Evolutionary conservation across 2,888 invertebrate genomes (phyloP).

Genomic region (Quadroppia sp.): DNA sequence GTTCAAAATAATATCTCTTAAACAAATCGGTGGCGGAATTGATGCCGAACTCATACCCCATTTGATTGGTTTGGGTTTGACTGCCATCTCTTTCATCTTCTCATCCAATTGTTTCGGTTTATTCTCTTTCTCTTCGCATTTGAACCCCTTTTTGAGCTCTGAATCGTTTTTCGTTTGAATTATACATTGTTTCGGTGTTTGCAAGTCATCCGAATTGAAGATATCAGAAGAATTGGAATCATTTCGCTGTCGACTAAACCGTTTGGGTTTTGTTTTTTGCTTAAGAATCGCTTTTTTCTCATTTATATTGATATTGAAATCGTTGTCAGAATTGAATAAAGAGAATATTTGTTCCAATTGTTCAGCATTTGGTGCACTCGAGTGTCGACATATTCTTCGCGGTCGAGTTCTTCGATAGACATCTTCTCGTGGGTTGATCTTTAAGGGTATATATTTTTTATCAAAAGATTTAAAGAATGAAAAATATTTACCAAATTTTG

Average conservation of each 20-base stretch:
- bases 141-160: neutral
- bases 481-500: slow-evolving; percentile 55
- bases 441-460: too few relatives aligned
- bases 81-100: neutral
- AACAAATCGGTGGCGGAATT: slow-evolving; percentile 11
- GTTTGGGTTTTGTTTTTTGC: slow-evolving; percentile 28
- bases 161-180: neutral
- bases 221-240: slow-evolving; percentile 38
- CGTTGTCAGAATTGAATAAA: slow-evolving; percentile 42
- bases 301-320: slow-evolving; percentile 44
- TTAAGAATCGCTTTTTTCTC: slow-evolving; percentile 41
- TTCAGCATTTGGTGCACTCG: slow-evolving; percentile 60
- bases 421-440: too few relatives aligned
- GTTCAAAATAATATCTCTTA: slow-evolving; percentile 2
- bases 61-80: slow-evolving; percentile 17
- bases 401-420: slow-evolving; percentile 59
- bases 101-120: neutral
- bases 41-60: neutral
- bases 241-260: slow-evolving; percentile 40
- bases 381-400: slow-evolving; percentile 67
- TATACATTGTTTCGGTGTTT: neutral
- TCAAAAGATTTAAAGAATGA: neutral
- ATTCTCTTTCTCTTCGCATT: neutral
- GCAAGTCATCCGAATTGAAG: slow-evolving; percentile 39
- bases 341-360: slow-evolving; percentile 52